Percentiles rank a stretch among this genome's conserved stretches.
Conservation (phyloP, 2,888 invertebrate genomes). For the Melangyna quadrimaculata region DNA sequence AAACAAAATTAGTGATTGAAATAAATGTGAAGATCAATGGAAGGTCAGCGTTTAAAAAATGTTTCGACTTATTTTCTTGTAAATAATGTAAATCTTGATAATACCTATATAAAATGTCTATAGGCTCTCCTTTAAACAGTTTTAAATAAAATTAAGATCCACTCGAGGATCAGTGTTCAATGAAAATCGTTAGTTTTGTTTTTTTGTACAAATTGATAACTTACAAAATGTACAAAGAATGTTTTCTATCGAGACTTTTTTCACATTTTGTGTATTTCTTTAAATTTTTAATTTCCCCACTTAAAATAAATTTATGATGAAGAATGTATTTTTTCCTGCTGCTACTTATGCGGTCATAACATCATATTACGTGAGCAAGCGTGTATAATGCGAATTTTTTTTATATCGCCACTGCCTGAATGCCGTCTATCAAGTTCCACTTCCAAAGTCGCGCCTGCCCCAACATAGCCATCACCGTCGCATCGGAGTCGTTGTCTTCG, state of each 20-base stretch:
- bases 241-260: background rate
- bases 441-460: slow-evolving; percentile 33
- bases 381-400: slow-evolving; percentile 46
- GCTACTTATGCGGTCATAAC: slow-evolving; percentile 61
- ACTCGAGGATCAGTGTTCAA: too few relatives aligned
- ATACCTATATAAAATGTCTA: too few relatives aligned
- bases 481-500: background rate
- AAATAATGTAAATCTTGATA: too few relatives aligned
- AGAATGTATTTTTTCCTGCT: slow-evolving; percentile 16
- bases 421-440: slow-evolving; percentile 52
- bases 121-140: too few relatives aligned
- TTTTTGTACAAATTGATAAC: too few relatives aligned
- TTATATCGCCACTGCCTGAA: slow-evolving; percentile 28
- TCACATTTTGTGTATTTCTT: background rate
- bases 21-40: too few relatives aligned
- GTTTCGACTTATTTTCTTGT: too few relatives aligned
- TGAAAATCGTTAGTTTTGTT: too few relatives aligned
- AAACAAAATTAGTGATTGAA: too few relatives aligned
- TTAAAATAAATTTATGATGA: background rate
- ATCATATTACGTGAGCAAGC: slow-evolving; percentile 53
- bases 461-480: background rate
- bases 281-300: background rate
- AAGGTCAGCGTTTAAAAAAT: too few relatives aligned
- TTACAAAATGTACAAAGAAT: too few relatives aligned
- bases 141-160: too few relatives aligned